Evolutionary conservation across 2,113 vertebrate genomes (phyloP).

Genomic region (Pygoscelis antarcticus): DNA sequence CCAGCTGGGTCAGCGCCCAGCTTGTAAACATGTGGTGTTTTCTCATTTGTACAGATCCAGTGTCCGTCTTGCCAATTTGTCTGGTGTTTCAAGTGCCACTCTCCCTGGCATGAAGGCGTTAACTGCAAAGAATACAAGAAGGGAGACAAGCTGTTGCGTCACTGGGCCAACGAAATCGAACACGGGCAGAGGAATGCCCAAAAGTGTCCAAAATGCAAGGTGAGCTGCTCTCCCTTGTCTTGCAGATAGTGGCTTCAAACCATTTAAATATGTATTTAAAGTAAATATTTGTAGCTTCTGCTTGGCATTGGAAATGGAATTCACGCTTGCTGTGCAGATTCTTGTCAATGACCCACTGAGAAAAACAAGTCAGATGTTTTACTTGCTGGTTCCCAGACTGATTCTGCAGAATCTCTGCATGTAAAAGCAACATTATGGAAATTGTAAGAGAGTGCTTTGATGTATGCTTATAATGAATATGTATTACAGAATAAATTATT

Average conservation of each 20-base stretch:
- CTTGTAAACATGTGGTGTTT: not conserved
- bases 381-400: not conserved
- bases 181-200: constrained; percentile 98
- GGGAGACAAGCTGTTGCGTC: constrained; percentile 94
- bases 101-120: constrained; percentile 95
- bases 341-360: not conserved
- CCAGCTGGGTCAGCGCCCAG: not conserved
- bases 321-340: not conserved
- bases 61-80: constrained; percentile 94
- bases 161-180: constrained; percentile 95
- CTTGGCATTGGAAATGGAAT: not conserved
- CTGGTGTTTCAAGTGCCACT: constrained; percentile 99
- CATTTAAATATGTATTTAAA: not conserved
- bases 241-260: not conserved
- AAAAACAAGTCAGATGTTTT: not conserved
- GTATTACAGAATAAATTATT: not conserved
- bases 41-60: constrained; percentile 83
- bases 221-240: constrained; percentile 58
- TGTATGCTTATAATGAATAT: not conserved
- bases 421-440: not conserved
- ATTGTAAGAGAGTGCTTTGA: fast-evolving
- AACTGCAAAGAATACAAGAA: constrained; percentile 96
- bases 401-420: not conserved
- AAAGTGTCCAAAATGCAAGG: constrained; percentile 98
- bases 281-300: not conserved